Percentiles rank a stretch among this genome's conserved stretches.
Evolutionary conservation across 2,888 invertebrate species (phyloP).

Genomic region (Poecilobothrus nobilitatus): DNA sequence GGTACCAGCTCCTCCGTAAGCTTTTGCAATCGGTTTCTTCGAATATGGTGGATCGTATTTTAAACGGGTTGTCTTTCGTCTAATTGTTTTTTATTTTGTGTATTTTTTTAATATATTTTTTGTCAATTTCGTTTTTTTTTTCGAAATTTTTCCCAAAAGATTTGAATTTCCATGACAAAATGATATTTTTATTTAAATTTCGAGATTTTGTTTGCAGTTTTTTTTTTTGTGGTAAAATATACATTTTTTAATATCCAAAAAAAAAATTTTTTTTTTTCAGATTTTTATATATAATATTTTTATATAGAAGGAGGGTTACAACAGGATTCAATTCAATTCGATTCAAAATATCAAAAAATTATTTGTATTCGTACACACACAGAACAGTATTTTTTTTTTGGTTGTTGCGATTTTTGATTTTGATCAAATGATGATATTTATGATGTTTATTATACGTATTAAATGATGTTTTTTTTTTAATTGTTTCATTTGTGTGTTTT

Average conservation of each 20-base stretch:
- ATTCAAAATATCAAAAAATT: no score
- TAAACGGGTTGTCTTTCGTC: slow-evolving; percentile 82
- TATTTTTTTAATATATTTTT: slow-evolving; percentile 17
- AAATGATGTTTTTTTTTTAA: not conserved
- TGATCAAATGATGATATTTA: not conserved
- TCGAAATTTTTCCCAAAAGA: not conserved
- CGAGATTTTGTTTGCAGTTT: not conserved
- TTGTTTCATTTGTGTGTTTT: no score
- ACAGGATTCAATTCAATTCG: not conserved
- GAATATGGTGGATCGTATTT: slow-evolving; percentile 82
- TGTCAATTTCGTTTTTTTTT: not conserved
- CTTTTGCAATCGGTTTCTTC: slow-evolving; percentile 72
- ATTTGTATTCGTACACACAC: not conserved
- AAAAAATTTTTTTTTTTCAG: not conserved
- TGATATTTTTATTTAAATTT: not conserved
- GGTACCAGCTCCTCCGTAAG: slow-evolving; percentile 53
- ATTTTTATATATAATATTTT: not conserved
- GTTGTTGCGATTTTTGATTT: not conserved
- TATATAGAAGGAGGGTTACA: not conserved
- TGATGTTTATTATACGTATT: not conserved
- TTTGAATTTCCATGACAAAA: not conserved
- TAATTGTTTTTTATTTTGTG: slow-evolving; percentile 33
- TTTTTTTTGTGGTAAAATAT: not conserved
- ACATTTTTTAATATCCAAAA: not conserved
- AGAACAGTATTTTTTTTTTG: not conserved